phyloP scores from a whole-genome alignment of 2,888 invertebrate species.

The Andrena hattorfiana region DNA sequence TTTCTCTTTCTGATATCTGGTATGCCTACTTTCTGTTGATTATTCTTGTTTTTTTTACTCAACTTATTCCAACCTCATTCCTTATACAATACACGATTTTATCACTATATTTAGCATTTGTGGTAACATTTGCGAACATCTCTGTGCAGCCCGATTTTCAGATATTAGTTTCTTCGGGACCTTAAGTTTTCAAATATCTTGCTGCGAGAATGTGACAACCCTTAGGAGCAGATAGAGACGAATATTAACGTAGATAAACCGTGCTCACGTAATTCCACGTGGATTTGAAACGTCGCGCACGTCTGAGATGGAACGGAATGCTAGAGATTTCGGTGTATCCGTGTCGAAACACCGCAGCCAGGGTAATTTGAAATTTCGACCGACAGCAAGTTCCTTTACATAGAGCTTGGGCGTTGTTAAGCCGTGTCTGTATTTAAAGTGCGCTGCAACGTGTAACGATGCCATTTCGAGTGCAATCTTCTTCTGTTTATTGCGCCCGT shows the following conservation, averaged over 20 bases:
- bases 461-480: constrained; percentile 56
- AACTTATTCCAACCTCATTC: no score
- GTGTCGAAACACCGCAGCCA: not conserved
- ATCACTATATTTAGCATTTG: no score
- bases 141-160: no score
- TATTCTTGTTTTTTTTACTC: no score
- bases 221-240: no score
- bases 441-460: constrained; percentile 48
- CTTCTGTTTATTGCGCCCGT: constrained; percentile 57
- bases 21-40: no score
- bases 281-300: not conserved
- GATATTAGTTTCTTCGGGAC: no score
- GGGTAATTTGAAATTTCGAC: constrained; percentile 37
- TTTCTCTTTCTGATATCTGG: no score
- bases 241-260: not conserved
- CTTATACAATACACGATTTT: no score
- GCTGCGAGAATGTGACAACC: no score
- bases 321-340: constrained; percentile 16
- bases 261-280: constrained; percentile 15
- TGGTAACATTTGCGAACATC: no score
- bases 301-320: not conserved
- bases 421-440: constrained; percentile 38
- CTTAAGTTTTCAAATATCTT: no score
- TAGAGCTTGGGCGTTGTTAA: constrained; percentile 27
- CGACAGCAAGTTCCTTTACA: constrained; percentile 37